Base-by-base conservation (phyloP, 2,113 vertebrate species). In the Lagopus muta region DNA sequence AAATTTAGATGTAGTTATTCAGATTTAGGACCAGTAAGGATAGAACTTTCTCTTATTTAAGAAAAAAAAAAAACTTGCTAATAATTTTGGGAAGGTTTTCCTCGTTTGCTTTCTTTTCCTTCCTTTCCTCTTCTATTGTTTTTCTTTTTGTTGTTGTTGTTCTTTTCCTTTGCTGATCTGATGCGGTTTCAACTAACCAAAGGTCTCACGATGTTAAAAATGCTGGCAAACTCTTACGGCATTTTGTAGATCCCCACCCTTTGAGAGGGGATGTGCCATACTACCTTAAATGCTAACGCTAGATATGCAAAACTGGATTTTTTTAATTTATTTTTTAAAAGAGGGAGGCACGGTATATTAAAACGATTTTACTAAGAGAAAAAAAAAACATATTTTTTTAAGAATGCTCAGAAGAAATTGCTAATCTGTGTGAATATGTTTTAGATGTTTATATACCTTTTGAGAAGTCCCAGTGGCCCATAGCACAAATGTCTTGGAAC, bases 211-310 rank as follows among this genome's bases (percentile, higher is more conserved):
- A 97, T 80, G 96, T 98, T 97, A 94, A 96, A 97, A 97, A 98
- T 97, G 97, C 97, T 97, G 92, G 97, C 96, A 88, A 96, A 97
- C 96, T 97, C 90, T 6, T 88, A 97, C 98, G 97, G 99, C 98
- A 97, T 99, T 98, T 98, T 98, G 98, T 98, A 98, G 98, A 98
- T 98, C 97, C 98, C 98, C 98, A 97, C 98, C 98, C 98, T 98
- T 98, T 98, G 97, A 96, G 97, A 97, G 98, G 98, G 98, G 98
- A 98, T 98, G 98, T 98, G 99, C 99, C 99, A 99, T 99, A 99
- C 99, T 99, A 99, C 99, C 99, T 99, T 99, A 99, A 99, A 99
- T 98, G 98, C 99, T 99, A 99, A 99, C 21, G 98, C 99, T 98
- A 98, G 98, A 99, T 99, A 99, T 99, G 99, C 99, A 99, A 99